Evolutionary conservation across 2,888 invertebrate genomes (phyloP).

Genomic region (Platycnemis pennipes): DNA sequence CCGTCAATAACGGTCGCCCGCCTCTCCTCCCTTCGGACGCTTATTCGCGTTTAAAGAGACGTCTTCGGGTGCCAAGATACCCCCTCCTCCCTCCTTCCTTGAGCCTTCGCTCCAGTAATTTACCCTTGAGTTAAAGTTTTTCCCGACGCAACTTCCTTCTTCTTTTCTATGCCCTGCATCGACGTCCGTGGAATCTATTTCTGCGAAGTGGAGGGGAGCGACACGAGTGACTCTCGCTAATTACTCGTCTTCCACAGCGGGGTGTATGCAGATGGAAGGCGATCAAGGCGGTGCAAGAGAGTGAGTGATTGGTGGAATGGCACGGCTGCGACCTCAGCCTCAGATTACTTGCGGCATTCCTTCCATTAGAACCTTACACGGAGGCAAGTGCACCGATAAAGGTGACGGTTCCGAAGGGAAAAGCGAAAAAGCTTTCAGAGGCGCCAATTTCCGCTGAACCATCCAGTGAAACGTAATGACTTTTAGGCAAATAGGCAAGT

Average conservation of each 20-base stretch:
- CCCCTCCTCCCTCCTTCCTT: not conserved
- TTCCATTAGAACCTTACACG: not conserved
- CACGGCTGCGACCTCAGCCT: not conserved
- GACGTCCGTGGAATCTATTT: not conserved
- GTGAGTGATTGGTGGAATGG: slow-evolving; percentile 31
- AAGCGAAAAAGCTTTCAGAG: not conserved
- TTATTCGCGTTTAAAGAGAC: not conserved
- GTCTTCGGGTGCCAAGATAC: not conserved
- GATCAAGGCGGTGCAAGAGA: not conserved
- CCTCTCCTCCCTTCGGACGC: too few species aligned
- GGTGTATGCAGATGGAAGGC: not conserved
- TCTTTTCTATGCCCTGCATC: not conserved
- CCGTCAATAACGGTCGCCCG: not conserved
- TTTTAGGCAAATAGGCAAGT: not conserved
- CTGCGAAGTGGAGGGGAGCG: not conserved
- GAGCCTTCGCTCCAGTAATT: not conserved
- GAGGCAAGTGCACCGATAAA: slow-evolving; percentile 3
- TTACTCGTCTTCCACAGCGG: not conserved
- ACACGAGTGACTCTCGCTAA: not conserved
- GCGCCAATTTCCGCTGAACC: not conserved
- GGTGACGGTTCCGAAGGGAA: not conserved
- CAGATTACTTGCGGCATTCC: not conserved
- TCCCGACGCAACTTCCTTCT: not conserved
- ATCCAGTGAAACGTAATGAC: not conserved
- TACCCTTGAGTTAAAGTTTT: not conserved